A percentile compares a stretch with the other conserved stretches of the same genome.
Evolutionary conservation across 2,113 vertebrate species (phyloP).

Genomic region (Bombycilla garrulus): DNA sequence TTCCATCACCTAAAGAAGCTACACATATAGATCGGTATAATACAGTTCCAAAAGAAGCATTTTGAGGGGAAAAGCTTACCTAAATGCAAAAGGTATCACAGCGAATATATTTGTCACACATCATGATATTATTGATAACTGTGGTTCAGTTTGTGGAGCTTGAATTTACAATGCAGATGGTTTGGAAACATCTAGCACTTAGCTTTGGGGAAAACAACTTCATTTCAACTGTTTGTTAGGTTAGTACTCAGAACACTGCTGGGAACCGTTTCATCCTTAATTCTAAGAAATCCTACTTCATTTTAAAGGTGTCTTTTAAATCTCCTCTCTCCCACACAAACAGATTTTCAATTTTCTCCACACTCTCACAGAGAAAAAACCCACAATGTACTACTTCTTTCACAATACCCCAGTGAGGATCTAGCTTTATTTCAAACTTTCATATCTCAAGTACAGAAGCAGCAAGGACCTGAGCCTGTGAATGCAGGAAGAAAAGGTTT

Average conservation of each 20-base stretch:
- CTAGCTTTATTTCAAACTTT: background rate
- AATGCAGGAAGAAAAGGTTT: background rate
- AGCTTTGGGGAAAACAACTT: background rate
- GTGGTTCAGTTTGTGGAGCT: background rate
- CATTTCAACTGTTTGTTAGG: background rate
- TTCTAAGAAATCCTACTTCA: constrained; percentile 8
- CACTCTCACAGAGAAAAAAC: background rate
- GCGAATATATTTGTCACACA: background rate
- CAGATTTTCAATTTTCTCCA: background rate
- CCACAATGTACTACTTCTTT: background rate
- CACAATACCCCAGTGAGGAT: background rate
- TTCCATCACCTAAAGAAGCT: background rate
- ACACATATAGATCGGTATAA: background rate
- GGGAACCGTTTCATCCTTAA: background rate
- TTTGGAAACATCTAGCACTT: background rate
- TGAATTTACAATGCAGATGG: background rate
- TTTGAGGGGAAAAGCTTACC: background rate
- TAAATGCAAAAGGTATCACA: background rate
- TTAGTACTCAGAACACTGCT: background rate
- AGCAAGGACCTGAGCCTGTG: background rate
- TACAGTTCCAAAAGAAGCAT: background rate
- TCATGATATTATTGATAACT: accelerated
- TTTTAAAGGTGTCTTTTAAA: background rate
- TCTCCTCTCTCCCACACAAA: background rate
- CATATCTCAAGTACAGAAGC: background rate